Conservation (phyloP, 2,888 invertebrate species). For the Cryptosula pallasiana region DNA sequence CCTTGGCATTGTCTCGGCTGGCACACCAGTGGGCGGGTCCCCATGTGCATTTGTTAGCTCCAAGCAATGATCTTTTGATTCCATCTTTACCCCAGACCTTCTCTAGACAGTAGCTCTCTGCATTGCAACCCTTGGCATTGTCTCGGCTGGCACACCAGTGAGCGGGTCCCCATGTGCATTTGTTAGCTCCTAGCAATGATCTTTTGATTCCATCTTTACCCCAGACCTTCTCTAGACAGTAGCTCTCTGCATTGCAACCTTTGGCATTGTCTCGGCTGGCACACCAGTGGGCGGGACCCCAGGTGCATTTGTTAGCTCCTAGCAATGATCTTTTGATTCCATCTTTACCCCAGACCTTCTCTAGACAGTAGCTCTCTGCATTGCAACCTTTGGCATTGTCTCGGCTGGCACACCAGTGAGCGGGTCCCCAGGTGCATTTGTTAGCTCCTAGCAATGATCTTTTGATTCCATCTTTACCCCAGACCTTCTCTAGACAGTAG, state of each 20-base stretch:
- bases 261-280: background rate
- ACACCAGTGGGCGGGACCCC: constrained; percentile 10
- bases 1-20: background rate
- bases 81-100: constrained; percentile 10
- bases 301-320: constrained; percentile 7
- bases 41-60: constrained; percentile 11
- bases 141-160: background rate
- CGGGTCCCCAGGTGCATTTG: constrained; percentile 19
- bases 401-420: background rate
- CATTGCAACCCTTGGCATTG: background rate
- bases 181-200: background rate
- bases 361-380: background rate
- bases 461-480: constrained; percentile 2
- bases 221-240: background rate
- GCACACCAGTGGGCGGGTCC: constrained; percentile 13
- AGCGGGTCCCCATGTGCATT: constrained; percentile 15
- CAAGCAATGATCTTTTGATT: background rate
- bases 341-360: constrained; percentile 17
- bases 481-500: background rate
- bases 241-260: background rate
- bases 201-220: background rate
- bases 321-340: background rate
- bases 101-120: background rate
- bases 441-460: background rate
- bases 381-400: constrained; percentile 9